phyloP scores from a whole-genome alignment of 2,888 invertebrate species.

The Cheilosia impressa region DNA sequence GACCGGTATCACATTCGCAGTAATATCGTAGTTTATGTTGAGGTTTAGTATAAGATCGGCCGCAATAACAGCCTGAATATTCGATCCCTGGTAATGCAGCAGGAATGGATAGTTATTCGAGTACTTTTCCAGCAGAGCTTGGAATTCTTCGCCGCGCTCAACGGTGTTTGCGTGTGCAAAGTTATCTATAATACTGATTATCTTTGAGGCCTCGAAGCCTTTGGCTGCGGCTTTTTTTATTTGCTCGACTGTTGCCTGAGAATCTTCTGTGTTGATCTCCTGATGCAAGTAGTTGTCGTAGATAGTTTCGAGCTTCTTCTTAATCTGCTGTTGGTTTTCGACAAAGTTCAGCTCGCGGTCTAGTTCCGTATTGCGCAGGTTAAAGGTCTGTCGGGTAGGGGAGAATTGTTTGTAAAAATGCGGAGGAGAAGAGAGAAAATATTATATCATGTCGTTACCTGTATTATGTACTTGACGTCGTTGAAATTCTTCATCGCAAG shows the following conservation, averaged over 20 bases:
- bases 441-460: slow-evolving; percentile 85
- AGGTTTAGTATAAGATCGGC: slow-evolving; percentile 82
- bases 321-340: slow-evolving; percentile 85
- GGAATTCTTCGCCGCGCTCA: slow-evolving; percentile 77
- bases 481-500: slow-evolving; percentile 89
- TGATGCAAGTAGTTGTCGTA: slow-evolving; percentile 80
- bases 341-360: slow-evolving; percentile 89
- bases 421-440: too few species aligned
- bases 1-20: slow-evolving; percentile 80
- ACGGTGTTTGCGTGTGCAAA: slow-evolving; percentile 83
- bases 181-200: slow-evolving; percentile 86
- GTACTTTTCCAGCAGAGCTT: slow-evolving; percentile 79
- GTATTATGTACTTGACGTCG: slow-evolving; percentile 91
- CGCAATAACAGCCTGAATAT: slow-evolving; percentile 80
- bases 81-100: slow-evolving; percentile 79
- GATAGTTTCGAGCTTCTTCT: slow-evolving; percentile 80
- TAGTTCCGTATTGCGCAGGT: slow-evolving; percentile 87
- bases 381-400: slow-evolving; percentile 86
- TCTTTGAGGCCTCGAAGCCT: slow-evolving; percentile 86
- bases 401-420: background rate
- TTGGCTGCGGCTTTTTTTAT: slow-evolving; percentile 85
- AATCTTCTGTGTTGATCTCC: slow-evolving; percentile 74
- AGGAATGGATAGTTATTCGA: slow-evolving; percentile 79
- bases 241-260: slow-evolving; percentile 80
- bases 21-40: slow-evolving; percentile 81